Base-by-base conservation (phyloP, 2,113 vertebrate species). In the Aegithalos caudatus region DNA sequence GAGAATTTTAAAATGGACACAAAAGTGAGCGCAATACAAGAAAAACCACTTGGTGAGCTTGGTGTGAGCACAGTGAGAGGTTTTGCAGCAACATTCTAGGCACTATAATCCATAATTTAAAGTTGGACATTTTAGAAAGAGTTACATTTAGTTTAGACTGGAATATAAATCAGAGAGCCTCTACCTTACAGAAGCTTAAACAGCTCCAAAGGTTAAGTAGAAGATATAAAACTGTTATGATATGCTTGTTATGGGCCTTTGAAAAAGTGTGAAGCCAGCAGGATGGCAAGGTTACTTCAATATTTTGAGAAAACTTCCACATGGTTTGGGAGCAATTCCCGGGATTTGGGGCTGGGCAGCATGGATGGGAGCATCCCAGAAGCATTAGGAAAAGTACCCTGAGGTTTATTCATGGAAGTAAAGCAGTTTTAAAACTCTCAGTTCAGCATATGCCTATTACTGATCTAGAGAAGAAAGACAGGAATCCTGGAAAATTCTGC, bases 141-240 rank as follows among this genome's bases (percentile, higher is more conserved):
- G 91, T 94, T 91, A 86, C 3, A 8, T 90, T 95, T 94, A 69
- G 73, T 95, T 94, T 96, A 88, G 71, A 60, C 38, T 74, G 65
- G 77, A 62, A 60, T 73, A 81, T 93, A 97, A 94, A 96, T 97
- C 86, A 93, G 82, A 70, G 13, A 81, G 28, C 29, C 31, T 78
- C 42, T 42, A 48, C 71, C 54, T 86, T 65, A 71, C 72, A 84
- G 86, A 84, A 90, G 12, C 38, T 94, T 95, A 77, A 95, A 79
- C 50, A 93, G 57, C 61, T 93, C 47, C 67, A 77, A 92, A 96
- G 93, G 84, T 97, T 95, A 97, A 94, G 92, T 84, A 73, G 90
- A 67, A 91, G 78, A 92, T 81, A 93, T 95, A 94, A 95, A 88
- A 73, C 53, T 71, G 65, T 93, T 92, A 91, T 4, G 29, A 37